Percentiles rank a stretch among this genome's conserved stretches.
These are phyloP conservation scores for Cyanistes caeruleus DNA, from an alignment of 2,113 vertebrate species.

Conservation along the genomic window DNA sequence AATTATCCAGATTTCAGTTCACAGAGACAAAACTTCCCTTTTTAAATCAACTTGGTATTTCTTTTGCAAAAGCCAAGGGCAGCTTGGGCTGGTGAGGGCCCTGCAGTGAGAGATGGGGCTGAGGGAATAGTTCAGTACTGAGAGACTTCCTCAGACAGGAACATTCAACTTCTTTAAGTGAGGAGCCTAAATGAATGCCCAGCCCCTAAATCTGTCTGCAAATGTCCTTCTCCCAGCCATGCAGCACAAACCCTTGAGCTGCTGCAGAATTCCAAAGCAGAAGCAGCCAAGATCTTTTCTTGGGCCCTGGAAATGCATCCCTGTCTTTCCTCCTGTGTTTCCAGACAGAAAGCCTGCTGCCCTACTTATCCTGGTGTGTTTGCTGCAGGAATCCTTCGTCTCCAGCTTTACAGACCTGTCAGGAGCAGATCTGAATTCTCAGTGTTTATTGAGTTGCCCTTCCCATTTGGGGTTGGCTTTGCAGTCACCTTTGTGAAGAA, in stretches of 20 bases:
- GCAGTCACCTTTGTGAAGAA: neutral
- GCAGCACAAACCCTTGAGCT: neutral
- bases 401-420: neutral
- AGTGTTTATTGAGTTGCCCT: neutral
- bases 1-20: neutral
- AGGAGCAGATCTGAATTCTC: neutral
- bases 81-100: accelerated
- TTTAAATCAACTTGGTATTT: neutral
- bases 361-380: neutral
- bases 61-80: neutral
- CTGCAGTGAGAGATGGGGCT: neutral
- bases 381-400: neutral
- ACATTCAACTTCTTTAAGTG: neutral
- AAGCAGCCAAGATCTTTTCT: neutral
- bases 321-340: neutral
- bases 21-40: neutral
- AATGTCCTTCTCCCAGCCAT: neutral
- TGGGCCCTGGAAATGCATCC: neutral
- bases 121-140: accelerated
- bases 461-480: neutral
- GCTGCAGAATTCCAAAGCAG: neutral
- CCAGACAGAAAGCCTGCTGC: neutral
- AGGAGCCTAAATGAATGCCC: neutral
- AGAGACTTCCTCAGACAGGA: neutral
- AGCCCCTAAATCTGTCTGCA: neutral